Evolutionary conservation across 1,140 invertebrate species (phyloP).

Genomic region (Scaptomyza hsui): DNA sequence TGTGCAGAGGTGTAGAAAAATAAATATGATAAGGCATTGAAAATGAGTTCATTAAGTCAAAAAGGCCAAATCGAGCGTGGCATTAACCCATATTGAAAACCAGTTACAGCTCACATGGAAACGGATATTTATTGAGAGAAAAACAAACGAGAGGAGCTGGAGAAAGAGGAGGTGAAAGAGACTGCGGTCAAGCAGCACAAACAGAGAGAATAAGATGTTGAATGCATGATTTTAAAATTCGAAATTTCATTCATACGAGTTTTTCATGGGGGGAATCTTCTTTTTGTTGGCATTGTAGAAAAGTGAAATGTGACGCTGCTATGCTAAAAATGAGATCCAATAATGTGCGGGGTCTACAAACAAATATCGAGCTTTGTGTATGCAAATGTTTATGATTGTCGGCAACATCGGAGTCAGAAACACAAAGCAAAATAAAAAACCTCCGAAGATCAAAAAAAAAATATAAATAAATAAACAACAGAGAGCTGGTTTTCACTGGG

Average conservation of each 20-base stretch:
- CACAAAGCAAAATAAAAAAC: conserved; percentile 28
- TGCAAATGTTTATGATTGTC: conserved; percentile 74
- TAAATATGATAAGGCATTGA: conserved; percentile 53
- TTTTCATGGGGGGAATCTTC: conserved; percentile 17
- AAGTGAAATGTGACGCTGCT: conserved; percentile 74
- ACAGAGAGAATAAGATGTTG: neutral
- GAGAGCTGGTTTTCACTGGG: conserved; percentile 12
- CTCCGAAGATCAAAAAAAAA: neutral
- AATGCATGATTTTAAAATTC: conserved; percentile 27
- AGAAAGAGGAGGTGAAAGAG: conserved; percentile 3
- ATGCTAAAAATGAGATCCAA: conserved; percentile 55
- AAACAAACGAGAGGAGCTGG: neutral
- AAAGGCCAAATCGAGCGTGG: conserved; percentile 50
- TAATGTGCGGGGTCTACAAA: conserved; percentile 27
- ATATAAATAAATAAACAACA: conserved; percentile 26
- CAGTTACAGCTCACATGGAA: conserved; percentile 32
- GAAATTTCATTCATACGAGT: conserved; percentile 44
- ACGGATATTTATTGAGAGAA: neutral
- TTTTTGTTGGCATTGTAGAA: conserved; percentile 26
- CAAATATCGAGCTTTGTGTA: conserved; percentile 60
- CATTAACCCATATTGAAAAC: conserved; percentile 65
- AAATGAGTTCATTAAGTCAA: conserved; percentile 65
- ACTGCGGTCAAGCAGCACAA: neutral
- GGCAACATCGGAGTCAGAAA: conserved; percentile 17
- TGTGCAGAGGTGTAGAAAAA: conserved; percentile 36